Conservation (phyloP, 2,113 vertebrate genomes). For the Malurus alboscapulatus region DNA sequence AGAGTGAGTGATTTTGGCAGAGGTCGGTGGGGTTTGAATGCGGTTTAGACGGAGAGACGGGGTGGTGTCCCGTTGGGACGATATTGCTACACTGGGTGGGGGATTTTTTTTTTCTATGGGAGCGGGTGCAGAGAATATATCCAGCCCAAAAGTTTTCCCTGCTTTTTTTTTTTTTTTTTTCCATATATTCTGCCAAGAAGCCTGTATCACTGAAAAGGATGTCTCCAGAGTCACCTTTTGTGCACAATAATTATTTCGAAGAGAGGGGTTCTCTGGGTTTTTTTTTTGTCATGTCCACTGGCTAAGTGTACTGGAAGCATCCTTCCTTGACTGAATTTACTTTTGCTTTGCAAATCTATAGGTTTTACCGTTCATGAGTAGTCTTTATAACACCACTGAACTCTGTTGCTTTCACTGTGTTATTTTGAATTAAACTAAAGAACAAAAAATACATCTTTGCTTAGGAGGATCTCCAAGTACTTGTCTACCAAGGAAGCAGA, state of each 20-base stretch:
- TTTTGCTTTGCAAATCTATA: not conserved
- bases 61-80: not conserved
- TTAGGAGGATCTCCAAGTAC: not conserved
- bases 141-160: not conserved
- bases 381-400: not conserved
- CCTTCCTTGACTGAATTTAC: not conserved
- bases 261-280: rapidly evolving
- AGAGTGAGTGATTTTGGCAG: not conserved
- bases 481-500: not conserved
- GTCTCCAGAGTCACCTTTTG: not conserved
- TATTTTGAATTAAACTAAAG: not conserved
- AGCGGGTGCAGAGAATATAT: not conserved
- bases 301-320: not conserved
- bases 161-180: not conserved
- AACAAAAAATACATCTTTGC: not conserved
- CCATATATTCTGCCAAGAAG: not conserved
- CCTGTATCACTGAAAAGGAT: not conserved
- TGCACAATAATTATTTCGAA: not conserved
- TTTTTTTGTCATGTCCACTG: not conserved
- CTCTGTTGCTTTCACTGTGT: not conserved
- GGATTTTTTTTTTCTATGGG: not conserved
- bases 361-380: not conserved
- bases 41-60: rapidly evolving
- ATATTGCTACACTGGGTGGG: not conserved
- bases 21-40: not conserved